phyloP scores from a whole-genome alignment of 2,797 vertebrate genomes.

The Platyrinchus mystaceus region DNA sequence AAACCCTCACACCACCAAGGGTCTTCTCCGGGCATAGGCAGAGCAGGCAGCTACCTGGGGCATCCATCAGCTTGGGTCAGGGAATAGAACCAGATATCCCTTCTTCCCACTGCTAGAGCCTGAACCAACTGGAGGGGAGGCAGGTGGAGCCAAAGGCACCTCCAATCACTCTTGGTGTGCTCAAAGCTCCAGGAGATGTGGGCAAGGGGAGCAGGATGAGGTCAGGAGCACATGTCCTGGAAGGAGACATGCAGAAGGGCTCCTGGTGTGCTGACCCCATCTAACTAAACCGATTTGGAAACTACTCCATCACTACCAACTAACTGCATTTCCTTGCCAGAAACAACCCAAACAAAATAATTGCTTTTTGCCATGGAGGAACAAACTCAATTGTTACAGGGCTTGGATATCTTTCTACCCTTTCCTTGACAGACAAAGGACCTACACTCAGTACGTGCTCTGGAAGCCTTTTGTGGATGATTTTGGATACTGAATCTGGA shows the following conservation, averaged over 20 bases:
- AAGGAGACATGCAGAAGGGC: neutral
- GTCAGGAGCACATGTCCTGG: neutral
- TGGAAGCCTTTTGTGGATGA: neutral
- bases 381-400: accelerated
- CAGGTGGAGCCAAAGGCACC: neutral
- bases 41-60: neutral
- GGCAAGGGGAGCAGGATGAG: neutral
- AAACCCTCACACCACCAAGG: neutral
- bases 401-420: neutral
- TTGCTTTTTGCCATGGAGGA: neutral
- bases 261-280: neutral
- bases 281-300: neutral
- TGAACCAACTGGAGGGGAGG: neutral
- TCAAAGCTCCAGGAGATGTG: neutral
- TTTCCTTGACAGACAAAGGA: neutral
- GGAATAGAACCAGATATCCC: neutral
- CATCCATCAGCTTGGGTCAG: neutral
- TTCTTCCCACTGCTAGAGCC: neutral
- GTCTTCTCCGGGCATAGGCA: neutral
- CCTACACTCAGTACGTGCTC: neutral
- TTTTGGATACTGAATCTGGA: neutral
- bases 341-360: neutral
- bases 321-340: neutral
- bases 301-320: neutral
- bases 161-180: accelerated